Evolutionary conservation across 2,113 vertebrate species (phyloP), one percentile per base, ranked within the genome.

Genomic region (Leptosomus discolor): DNA sequence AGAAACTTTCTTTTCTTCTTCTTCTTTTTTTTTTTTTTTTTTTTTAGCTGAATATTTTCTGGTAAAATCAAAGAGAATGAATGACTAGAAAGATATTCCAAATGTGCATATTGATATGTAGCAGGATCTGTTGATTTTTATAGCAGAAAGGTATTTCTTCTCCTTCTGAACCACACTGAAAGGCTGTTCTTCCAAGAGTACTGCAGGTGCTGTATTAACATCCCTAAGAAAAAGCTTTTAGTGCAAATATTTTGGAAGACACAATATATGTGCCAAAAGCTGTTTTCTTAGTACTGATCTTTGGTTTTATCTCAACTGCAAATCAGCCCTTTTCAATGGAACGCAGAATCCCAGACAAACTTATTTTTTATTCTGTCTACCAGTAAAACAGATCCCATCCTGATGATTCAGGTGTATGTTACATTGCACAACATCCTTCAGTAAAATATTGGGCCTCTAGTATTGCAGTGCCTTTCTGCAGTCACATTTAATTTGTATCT

Each of bases 41-140:
- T 96, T 93, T 87, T 76, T 51, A 83, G 87, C 82, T 80, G 94
- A 97, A 94, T 98, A 97, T 97, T 97, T 98, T 95, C 95, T 34
- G 6, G 74, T 96, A 97, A 97, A 98, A 98, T 98, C 98, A 98
- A 98, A 98, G 97, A 96, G 98, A 98, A 98, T 98, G 97, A 96
- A 97, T 97, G 97, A 98, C 97, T 98, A 98, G 97, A 97, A 97
- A 97, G 96, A 96, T 97, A 97, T 96, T 97, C 97, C 96, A 97
- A 98, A 98, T 98, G 96, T 98, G 97, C 97, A 98, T 98, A 97
- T 97, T 97, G 97, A 98, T 98, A 98, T 83, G 81, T 95, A 96
- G 90, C 91, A 71, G 15, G 22, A 54, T 96, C 95, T 98, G 97
- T 97, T 98, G 97, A 96, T 97, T 98, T 98, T 97, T 96, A 96